Base-by-base conservation (phyloP, 2,888 invertebrate genomes). In the Iphiclides podalirius region DNA sequence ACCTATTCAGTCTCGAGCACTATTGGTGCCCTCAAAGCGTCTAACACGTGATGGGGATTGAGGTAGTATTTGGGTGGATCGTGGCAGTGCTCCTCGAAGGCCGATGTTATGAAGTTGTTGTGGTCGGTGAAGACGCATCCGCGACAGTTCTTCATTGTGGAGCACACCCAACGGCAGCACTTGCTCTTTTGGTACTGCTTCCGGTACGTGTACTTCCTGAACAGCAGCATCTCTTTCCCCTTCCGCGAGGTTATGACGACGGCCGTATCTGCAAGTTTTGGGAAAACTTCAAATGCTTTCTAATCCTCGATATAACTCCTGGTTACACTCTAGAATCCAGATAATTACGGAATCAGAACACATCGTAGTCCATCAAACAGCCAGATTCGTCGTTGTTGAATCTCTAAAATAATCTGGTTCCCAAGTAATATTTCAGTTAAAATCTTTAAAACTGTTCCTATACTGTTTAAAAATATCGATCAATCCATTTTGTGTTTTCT, bases 51-150 rank as follows among this genome's bases (percentile, higher is more conserved):
- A 35, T 77, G 70, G 1, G 79, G 79, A 41, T 87, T 79, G 0
- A 73, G 54, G 37, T 88, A 87, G 55, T 87, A 87, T 53, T 86
- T 85, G 0, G 87, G 88, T 0, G 87, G 87, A 14, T 72, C 64
- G 51, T 88, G 88, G 6, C 63, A 64, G 45, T 88, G 88, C 1
- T 78, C 72, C 36, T 81, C 78, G 37, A 59, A 74, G 0, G 68
- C 67, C 1, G 82, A 74, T 1, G 70, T 72, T 42, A 87, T 79
- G 34, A 26, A 43, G 40, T 52, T 45, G 41, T 36, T 35, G n/a
- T 44, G 52, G 35, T 80, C 74, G 0, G 87, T 88, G 53, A 82
- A 85, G 2, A 88, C 75, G 46, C 65, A 71, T 0, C 72, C 86
- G 1, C 72, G 70, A 56, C 88, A 88, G 59, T 81, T 85, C 60